Conservation (phyloP, 2,888 invertebrate species). For the Lordiphosa fenestrarum region DNA sequence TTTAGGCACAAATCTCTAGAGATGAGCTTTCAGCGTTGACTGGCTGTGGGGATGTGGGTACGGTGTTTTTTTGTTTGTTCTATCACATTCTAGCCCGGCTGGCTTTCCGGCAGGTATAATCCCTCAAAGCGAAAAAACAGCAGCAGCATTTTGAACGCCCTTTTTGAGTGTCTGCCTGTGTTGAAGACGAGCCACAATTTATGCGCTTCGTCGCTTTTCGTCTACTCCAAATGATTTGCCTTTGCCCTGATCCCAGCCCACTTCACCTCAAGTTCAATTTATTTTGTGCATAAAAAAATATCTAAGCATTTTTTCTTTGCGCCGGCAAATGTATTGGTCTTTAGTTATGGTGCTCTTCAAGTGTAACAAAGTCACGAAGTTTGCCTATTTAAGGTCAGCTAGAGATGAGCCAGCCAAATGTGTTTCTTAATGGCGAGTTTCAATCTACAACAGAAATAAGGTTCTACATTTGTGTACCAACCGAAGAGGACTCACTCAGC, state of each 20-base stretch:
- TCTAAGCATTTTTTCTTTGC: constrained; percentile 45
- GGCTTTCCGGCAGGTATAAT: constrained; percentile 53
- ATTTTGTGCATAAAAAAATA: constrained; percentile 63
- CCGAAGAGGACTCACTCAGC: too few species aligned
- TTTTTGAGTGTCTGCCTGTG: constrained; percentile 19
- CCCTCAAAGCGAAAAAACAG: constrained; percentile 63
- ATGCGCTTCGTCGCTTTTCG: constrained; percentile 70
- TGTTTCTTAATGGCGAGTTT: constrained; percentile 5
- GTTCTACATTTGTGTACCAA: too few species aligned
- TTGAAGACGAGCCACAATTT: constrained; percentile 55
- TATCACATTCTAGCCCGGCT: constrained; percentile 11
- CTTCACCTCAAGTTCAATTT: constrained; percentile 53
- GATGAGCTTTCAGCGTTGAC: constrained; percentile 65
- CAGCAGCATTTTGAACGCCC: constrained; percentile 41
- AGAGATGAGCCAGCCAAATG: constrained; percentile 15
- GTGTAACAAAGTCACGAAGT: constrained; percentile 22
- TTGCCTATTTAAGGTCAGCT: constrained; percentile 26
- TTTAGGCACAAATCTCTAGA: constrained; percentile 68
- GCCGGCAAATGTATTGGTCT: constrained; percentile 45
- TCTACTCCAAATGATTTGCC: constrained; percentile 65
- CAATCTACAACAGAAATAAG: not conserved
- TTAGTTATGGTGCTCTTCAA: constrained; percentile 28
- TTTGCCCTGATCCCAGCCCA: constrained; percentile 16
- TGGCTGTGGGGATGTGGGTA: constrained; percentile 29
- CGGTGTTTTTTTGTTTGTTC: not conserved